Conservation (phyloP, 35 echinoderm and acorn worm species). For the Chiridota heheva region DNA sequence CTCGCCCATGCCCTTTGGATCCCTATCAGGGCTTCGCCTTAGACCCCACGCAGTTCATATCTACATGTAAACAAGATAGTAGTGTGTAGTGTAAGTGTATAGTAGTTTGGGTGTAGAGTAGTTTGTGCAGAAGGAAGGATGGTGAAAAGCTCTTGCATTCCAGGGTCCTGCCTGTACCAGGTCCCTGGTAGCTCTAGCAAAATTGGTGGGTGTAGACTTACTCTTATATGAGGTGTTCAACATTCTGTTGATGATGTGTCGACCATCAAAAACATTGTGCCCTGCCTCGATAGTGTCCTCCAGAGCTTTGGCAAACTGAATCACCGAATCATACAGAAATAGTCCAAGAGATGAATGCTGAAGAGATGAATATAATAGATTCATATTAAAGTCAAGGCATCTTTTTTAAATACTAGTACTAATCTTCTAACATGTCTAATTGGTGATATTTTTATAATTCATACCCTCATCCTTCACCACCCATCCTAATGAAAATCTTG, state of each 20-base stretch:
- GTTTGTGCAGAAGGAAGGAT: too few relatives aligned
- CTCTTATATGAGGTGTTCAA: conserved; percentile 54
- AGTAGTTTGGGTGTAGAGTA: too few relatives aligned
- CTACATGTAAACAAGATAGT: too few relatives aligned
- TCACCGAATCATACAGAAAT: conserved; percentile 71
- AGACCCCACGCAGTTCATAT: too few relatives aligned
- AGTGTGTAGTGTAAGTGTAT: too few relatives aligned
- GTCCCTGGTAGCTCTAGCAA: too few relatives aligned
- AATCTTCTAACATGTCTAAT: neutral
- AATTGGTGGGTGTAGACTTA: too few relatives aligned
- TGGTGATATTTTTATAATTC: neutral
- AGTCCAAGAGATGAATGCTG: conserved; percentile 55
- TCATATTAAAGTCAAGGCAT: neutral
- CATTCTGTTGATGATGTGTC: conserved; percentile 38
- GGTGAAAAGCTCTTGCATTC: too few relatives aligned
- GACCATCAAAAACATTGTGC: conserved; percentile 67
- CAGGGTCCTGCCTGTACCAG: too few relatives aligned
- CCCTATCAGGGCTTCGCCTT: too few relatives aligned
- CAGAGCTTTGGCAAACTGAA: conserved; percentile 45
- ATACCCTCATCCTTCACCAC: neutral
- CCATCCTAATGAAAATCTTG: neutral
- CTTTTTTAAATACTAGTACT: neutral
- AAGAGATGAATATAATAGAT: neutral
- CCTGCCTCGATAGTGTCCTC: conserved; percentile 38
- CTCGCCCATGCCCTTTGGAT: too few relatives aligned